phyloP scores from a whole-genome alignment of 2,797 vertebrate species.

The Xiphorhynchus erythropygius region DNA sequence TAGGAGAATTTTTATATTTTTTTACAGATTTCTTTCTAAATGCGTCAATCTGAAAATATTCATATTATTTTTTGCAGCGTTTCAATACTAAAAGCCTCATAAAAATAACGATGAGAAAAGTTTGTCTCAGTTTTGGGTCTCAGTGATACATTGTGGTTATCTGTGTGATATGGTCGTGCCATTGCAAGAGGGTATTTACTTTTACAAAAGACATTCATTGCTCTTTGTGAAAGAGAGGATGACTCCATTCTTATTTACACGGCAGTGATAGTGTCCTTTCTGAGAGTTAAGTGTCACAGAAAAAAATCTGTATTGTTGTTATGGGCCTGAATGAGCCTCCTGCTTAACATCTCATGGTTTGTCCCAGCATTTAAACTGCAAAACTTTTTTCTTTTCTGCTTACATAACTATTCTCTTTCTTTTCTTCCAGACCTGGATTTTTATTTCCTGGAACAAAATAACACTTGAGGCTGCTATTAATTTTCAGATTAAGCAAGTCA shows the following conservation, averaged over 20 bases:
- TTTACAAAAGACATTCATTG: neutral
- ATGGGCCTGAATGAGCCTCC: neutral
- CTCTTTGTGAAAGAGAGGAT: neutral
- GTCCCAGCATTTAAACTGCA: neutral
- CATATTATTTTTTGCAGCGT: neutral
- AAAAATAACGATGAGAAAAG: neutral
- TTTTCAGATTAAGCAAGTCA: conserved; percentile 55
- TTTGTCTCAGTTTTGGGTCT: neutral
- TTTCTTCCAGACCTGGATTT: conserved; percentile 28
- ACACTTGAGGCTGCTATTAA: conserved; percentile 40
- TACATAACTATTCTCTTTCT: neutral
- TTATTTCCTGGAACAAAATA: conserved; percentile 54
- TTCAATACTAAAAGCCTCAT: neutral
- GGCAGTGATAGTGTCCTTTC: neutral
- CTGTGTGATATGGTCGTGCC: neutral
- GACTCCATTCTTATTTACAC: neutral
- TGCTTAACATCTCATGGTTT: neutral
- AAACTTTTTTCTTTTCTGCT: neutral
- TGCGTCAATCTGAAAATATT: neutral
- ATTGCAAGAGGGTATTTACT: neutral
- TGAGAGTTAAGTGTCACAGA: neutral
- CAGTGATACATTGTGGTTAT: neutral
- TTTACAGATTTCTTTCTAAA: neutral
- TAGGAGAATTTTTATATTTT: neutral
- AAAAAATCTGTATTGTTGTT: neutral